Evolutionary conservation across 2,888 invertebrate species (phyloP), one percentile per base, ranked within the genome.

Genomic region (Acanthosepion esculentum): DNA sequence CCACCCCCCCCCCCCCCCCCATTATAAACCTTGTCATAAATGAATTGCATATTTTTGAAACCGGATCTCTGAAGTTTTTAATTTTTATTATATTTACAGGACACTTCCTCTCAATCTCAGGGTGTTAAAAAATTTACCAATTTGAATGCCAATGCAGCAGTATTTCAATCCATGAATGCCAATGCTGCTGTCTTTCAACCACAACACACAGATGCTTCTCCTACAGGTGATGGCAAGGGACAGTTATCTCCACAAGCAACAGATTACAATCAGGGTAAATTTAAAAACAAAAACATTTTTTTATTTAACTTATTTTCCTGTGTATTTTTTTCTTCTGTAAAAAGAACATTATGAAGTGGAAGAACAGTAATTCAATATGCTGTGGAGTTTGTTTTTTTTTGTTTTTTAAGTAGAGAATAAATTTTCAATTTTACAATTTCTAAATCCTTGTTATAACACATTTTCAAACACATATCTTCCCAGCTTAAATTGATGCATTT

Each of bases 91-190:
- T 93, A 50, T 93, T 93, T 53, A 18, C 50, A 93, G 93, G 93
- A 93, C 53, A n/a, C 93, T 29, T 53, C 48, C 29, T 92, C 95
- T 93, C 95, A 95, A 91, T 94, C 95, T 2, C 95, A 95, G 93
- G 95, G 95, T 92, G 97, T 96, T 95, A 97, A 97, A 96, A 97
- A 97, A 95, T 97, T 96, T 95, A 96, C 96, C 53, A 93, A 93
- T 33, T 97, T 97, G 97, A 97, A 97, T 95, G 97, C 97, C 91
- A 96, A 97, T 96, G 97, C 97, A 64, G 96, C 96, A 94, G 97
- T 97, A 95, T 97, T 97, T 96, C 97, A 96, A 95, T 97, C 97
- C 18, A 95, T 95, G 95, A 95, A 95, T 64, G 59, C 53, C 78
- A 93, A 93, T 50, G 93, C 93, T 2, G 93, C 93, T 26, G 93